Evolutionary conservation across 2,113 vertebrate species (phyloP).

Genomic region (Montifringilla adamsi): DNA sequence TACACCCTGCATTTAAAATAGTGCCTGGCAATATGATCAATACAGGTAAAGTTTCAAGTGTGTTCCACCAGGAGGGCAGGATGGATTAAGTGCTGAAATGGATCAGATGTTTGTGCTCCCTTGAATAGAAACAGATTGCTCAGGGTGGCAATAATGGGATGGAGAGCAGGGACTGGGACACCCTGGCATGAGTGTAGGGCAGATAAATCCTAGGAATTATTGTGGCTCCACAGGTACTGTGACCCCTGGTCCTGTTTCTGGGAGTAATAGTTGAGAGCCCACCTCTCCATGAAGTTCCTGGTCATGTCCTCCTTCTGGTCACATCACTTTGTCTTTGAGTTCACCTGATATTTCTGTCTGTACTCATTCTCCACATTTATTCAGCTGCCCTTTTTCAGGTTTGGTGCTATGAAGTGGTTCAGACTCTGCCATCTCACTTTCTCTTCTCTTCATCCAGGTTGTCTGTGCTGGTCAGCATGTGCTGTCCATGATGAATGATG

Average conservation of each 20-base stretch:
- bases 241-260: neutral
- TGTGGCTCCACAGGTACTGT: neutral
- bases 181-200: accelerated
- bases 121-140: neutral
- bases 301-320: neutral
- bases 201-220: neutral
- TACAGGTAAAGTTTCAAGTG: constrained; percentile 34
- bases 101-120: neutral
- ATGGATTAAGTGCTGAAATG: neutral
- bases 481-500: neutral
- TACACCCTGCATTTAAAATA: constrained; percentile 1
- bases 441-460: neutral
- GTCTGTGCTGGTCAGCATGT: neutral
- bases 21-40: neutral
- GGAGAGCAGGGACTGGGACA: neutral
- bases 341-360: neutral
- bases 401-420: neutral
- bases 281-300: neutral
- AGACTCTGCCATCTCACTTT: neutral
- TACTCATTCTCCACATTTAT: neutral
- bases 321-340: neutral
- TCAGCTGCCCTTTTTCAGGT: neutral
- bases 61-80: neutral
- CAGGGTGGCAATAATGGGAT: neutral
- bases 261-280: neutral